These are phyloP conservation scores for Polyommatus iphigenia DNA, from an alignment of 2,888 invertebrate species.

Conservation along the genomic window DNA sequence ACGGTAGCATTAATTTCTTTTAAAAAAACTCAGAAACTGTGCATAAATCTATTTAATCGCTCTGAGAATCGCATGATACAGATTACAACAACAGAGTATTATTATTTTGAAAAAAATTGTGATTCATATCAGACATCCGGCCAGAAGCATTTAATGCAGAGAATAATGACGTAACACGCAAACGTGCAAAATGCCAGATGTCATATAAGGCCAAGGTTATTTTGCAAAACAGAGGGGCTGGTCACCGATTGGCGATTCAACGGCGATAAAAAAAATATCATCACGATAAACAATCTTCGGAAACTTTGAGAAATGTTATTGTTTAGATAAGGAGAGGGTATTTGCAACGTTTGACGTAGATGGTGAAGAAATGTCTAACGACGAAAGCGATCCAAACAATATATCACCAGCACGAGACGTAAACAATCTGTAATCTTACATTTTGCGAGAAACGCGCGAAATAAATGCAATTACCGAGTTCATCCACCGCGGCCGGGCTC, in stretches of 20 bases:
- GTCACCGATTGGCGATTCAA: neutral
- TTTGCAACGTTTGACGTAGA: neutral
- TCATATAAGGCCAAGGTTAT: slow-evolving; percentile 10
- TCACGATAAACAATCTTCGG: neutral
- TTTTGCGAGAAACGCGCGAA: neutral
- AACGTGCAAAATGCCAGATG: slow-evolving; percentile 8
- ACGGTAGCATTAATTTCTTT: too few species aligned
- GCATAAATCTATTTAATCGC: neutral
- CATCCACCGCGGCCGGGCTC: slow-evolving; percentile 50
- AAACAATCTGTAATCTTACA: slow-evolving; percentile 10
- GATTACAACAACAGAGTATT: neutral
- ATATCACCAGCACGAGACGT: neutral
- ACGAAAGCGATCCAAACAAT: neutral
- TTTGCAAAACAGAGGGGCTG: neutral
- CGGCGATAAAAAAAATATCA: neutral
- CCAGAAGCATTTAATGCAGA: neutral
- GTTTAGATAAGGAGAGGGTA: neutral
- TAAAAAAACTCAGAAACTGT: too few species aligned
- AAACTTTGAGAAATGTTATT: neutral
- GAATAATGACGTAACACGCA: neutral
- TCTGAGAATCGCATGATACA: neutral
- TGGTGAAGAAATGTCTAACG: neutral
- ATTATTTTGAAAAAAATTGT: neutral
- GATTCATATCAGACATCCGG: neutral
- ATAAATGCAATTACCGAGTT: slow-evolving; percentile 46